Base-by-base conservation (phyloP, 1,140 invertebrate genomes). In the Drosophila albomicans region DNA sequence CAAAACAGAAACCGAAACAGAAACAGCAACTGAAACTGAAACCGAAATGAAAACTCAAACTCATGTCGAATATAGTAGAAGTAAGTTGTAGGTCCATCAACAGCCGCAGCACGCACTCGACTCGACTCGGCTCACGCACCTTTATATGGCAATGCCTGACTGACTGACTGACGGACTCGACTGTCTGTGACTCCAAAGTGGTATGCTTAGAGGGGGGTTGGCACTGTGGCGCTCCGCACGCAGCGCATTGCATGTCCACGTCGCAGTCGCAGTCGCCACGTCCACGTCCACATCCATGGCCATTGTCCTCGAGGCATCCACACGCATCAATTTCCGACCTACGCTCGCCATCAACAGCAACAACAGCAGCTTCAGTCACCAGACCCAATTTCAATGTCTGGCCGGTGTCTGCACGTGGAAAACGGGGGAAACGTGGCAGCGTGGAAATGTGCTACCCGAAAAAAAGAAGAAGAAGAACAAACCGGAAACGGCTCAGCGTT, bases 291-390 rank as follows among this genome's bases (percentile, higher is more conserved):
- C 54, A 71, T 74, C 56, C 71, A 73, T 74, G 58, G 75, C 75
- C 82, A 87, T 87, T 79, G 82, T 88, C 84, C 84, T 87, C 80
- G 72, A 65, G 81, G 68, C 69, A 71, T 63, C 57, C 70, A 65
- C 84, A 86, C 76, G 75, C 76, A 81, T 78, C 82, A 87, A 77
- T 87, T 86, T 76, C 84, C 80, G 84, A 87, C 82, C 82, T 87
- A 86, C 75, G 68, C 74, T 66, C 68, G n/a, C 11, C 11, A n/a
- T n/a, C n/a, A n/a, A n/a, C 7, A n/a, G 1, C 5, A n/a, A 25
- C 28, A 28, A 5, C 30, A 54, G 7, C 16, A 49, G 58, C 63
- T 58, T 35, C 78, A 63, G 65, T 28, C 20, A 25, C 20, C 49
- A 30, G 48, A 41, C 46, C 65, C 56, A 70, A 70, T 70, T 74